Base-by-base conservation (phyloP, 2,888 invertebrate genomes). In the Exephanes ischioxanthus region DNA sequence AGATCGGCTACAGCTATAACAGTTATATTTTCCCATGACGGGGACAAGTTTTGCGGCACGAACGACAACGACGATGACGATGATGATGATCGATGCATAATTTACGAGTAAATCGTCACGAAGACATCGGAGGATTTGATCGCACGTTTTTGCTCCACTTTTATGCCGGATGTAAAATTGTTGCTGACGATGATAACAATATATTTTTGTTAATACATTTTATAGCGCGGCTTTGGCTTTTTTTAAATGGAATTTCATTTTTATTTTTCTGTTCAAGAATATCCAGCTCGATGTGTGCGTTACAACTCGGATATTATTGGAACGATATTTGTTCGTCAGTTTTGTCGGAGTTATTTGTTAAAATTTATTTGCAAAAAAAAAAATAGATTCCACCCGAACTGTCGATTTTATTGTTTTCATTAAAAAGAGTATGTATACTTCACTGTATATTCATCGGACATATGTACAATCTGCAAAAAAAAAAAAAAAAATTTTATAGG, bases 1-100 rank as follows among this genome's bases (percentile, higher is more conserved):
- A 3, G 11, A 11, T 58, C 26, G 58, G 58, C 16, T 63, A 63
- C n/a, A 55, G 19, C 16, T 14, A 33, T n/a, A 63, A 45, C 80
- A 77, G 80, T 66, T 72, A 76, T 80, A 80, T 84, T 86, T 86
- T 87, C 87, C 85, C 85, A 85, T 85, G 83, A 83, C 85, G 79
- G 70, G 63, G 85, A 85, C 85, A 83, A 85, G 82, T 85, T 68
- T 76, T 63, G 51, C 11, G 80, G 78, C 68, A 79, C 80, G 85
- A 85, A 85, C 75, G 78, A 79, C 81, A 63, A 73, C 58, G 73
- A 63, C 30, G 53, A 78, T 67, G 78, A 75, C 51, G 48, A 75
- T 48, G 67, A 80, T 55, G 83, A 85, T 80, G 83, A 85, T 85
- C 83, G 85, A 22, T 45, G 66, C 67, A 83, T 83, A 80, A 51